Evolutionary conservation across 2,888 invertebrate species (phyloP).

Genomic region (Noctua comes): DNA sequence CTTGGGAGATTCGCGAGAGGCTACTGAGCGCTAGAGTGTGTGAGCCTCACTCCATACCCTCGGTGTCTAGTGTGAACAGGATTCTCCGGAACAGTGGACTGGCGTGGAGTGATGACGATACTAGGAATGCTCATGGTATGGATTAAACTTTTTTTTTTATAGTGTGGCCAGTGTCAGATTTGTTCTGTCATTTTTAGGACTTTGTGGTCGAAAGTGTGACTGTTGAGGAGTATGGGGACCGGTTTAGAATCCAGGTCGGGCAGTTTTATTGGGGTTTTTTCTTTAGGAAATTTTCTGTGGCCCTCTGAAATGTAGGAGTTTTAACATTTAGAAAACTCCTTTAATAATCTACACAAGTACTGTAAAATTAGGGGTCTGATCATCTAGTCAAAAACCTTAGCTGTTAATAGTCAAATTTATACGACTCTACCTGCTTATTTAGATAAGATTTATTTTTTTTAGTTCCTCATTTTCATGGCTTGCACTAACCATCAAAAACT

Average conservation of each 20-base stretch:
- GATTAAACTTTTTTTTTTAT: not conserved
- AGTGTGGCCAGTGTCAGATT: not conserved
- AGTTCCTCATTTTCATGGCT: not conserved
- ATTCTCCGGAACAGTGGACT: conserved; percentile 96
- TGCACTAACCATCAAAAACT: conserved; percentile 28
- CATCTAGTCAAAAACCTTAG: not conserved
- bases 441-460: conserved; percentile 2
- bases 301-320: not conserved
- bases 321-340: not conserved
- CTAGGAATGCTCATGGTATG: conserved; percentile 82
- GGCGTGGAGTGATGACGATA: conserved; percentile 93
- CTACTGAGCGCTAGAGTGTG: conserved; percentile 97
- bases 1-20: conserved; percentile 98
- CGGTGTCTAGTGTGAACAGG: conserved; percentile 98
- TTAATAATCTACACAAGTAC: not conserved
- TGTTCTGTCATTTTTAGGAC: not conserved
- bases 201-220: not conserved
- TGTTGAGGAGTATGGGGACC: not conserved
- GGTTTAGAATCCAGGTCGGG: not conserved
- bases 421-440: not conserved
- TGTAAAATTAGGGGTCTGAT: not conserved
- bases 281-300: not conserved
- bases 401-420: not conserved
- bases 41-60: conserved; percentile 97
- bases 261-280: not conserved